Evolutionary conservation across 2,797 vertebrate species (phyloP).

Genomic region (Hippoglossus hippoglossus): DNA sequence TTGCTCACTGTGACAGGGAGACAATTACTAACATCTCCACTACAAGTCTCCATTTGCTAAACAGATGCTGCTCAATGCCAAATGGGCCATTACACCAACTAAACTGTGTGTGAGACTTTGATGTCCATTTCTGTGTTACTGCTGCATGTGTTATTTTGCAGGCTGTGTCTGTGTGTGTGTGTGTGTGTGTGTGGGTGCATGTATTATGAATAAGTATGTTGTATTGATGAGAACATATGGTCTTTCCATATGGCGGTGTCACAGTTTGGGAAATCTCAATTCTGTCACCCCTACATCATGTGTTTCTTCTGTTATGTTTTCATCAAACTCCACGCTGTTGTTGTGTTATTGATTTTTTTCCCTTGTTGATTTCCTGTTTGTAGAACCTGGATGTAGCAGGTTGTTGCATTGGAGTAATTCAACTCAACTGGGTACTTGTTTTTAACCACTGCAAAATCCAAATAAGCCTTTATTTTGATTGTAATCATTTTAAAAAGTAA

Average conservation of each 20-base stretch:
- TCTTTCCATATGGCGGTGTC: conserved; percentile 75
- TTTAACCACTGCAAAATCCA: not conserved
- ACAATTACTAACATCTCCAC: conserved; percentile 64
- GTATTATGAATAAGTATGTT: conserved; percentile 76
- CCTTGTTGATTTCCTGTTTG: conserved; percentile 5
- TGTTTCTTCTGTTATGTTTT: conserved; percentile 12
- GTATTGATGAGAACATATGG: conserved; percentile 82
- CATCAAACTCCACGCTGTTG: not conserved
- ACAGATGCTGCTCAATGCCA: conserved; percentile 79
- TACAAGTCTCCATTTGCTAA: conserved; percentile 72
- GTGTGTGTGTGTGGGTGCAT: conserved; percentile 35
- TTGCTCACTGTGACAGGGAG: conserved; percentile 62
- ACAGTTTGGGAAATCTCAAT: conserved; percentile 59
- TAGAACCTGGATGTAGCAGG: not conserved
- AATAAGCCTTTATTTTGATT: not conserved
- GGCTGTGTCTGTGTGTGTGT: conserved; percentile 23
- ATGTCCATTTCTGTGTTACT: conserved; percentile 2
- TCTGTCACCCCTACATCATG: conserved; percentile 14
- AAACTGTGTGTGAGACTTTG: conserved; percentile 57
- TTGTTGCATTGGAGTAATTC: not conserved
- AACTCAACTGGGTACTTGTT: not conserved
- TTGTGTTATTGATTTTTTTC: conserved; percentile 14
- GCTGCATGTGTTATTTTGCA: conserved; percentile 40
- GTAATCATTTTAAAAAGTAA: not conserved
- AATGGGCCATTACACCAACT: conserved; percentile 79